Conservation (phyloP, 2,888 invertebrate genomes). For the Microctonus aethiopoides region DNA sequence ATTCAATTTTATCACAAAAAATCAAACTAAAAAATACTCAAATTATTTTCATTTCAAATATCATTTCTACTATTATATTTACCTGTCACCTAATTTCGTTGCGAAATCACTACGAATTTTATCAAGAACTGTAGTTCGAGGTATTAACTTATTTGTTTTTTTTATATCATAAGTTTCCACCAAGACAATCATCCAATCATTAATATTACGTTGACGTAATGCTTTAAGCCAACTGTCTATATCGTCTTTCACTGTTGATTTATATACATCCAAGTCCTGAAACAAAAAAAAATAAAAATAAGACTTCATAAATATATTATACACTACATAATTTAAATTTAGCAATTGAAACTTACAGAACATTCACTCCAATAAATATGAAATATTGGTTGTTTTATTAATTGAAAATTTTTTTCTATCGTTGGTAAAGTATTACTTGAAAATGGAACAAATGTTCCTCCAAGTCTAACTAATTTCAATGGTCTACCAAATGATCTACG, state of each 20-base stretch:
- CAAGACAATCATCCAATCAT: constrained; percentile 93
- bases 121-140: constrained; percentile 92
- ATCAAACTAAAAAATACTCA: constrained; percentile 18
- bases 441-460: constrained; percentile 84
- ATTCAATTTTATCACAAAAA: too few relatives aligned
- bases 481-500: constrained; percentile 88
- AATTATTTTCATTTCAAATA: constrained; percentile 6
- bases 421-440: constrained; percentile 80
- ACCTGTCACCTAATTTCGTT: constrained; percentile 83
- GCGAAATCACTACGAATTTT: constrained; percentile 95
- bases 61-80: constrained; percentile 36
- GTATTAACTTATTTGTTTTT: constrained; percentile 90
- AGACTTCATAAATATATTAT: neutral
- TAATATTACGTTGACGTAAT: constrained; percentile 78
- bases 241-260: constrained; percentile 86
- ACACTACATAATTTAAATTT: constrained; percentile 1
- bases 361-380: constrained; percentile 97
- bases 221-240: constrained; percentile 89
- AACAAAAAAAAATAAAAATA: neutral
- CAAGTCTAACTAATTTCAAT: constrained; percentile 84
- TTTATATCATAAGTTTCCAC: constrained; percentile 93
- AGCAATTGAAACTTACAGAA: constrained; percentile 74
- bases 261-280: constrained; percentile 93
- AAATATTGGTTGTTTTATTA: constrained; percentile 89
- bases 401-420: constrained; percentile 76